phyloP scores from a whole-genome alignment of 2,113 vertebrate species.

The Siniperca chuatsi region DNA sequence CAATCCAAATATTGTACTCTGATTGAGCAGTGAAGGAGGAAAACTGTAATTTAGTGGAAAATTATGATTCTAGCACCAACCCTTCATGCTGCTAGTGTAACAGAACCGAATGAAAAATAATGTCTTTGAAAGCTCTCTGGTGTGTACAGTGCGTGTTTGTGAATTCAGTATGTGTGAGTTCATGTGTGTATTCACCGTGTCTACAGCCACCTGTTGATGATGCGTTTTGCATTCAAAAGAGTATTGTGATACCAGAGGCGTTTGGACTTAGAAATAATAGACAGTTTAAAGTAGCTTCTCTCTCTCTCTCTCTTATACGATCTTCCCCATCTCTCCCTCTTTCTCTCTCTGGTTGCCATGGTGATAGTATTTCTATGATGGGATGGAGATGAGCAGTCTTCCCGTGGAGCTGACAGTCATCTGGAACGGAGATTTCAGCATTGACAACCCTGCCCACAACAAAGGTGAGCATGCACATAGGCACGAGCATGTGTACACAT shows the following conservation, averaged over 20 bases:
- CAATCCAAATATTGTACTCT: conserved; percentile 77
- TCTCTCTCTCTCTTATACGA: conserved; percentile 19
- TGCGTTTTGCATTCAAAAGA: conserved; percentile 27
- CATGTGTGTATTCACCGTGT: conserved; percentile 19
- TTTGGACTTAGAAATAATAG: conserved; percentile 54
- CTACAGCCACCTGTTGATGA: conserved; percentile 63
- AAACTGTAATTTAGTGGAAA: conserved; percentile 74
- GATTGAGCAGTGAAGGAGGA: conserved; percentile 67
- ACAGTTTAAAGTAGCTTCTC: conserved; percentile 53
- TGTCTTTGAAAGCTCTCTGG: conserved; percentile 43
- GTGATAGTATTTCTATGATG: conserved; percentile 94
- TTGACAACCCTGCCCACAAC: conserved; percentile 97
- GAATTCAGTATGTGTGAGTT: background rate
- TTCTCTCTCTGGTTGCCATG: conserved; percentile 61
- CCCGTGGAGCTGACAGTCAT: conserved; percentile 96
- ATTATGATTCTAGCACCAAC: conserved; percentile 64
- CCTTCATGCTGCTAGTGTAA: conserved; percentile 54
- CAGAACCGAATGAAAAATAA: conserved; percentile 54
- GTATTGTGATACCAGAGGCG: conserved; percentile 13
- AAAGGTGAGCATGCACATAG: conserved; percentile 88
- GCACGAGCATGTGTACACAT: background rate
- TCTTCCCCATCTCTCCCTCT: conserved; percentile 34
- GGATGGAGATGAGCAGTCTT: conserved; percentile 98
- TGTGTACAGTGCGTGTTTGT: conserved; percentile 17
- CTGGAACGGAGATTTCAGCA: conserved; percentile 99